phyloP scores from a whole-genome alignment of 2,888 invertebrate species.

The Spilarctia lutea region DNA sequence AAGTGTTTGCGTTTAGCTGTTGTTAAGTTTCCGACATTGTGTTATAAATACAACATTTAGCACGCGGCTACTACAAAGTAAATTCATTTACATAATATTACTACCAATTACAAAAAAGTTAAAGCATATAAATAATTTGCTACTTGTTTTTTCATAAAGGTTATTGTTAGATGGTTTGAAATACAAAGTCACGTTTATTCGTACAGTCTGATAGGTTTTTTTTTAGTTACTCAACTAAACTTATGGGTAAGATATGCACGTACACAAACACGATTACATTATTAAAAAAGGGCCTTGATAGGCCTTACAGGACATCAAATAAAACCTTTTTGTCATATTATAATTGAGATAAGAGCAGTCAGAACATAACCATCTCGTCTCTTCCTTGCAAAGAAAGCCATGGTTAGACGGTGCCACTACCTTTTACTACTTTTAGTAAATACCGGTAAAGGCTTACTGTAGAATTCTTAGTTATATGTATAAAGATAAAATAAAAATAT shows the following conservation, averaged over 20 bases:
- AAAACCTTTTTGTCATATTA: neutral
- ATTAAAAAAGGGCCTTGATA: neutral
- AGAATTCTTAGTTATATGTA: neutral
- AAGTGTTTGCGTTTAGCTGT: constrained; percentile 1
- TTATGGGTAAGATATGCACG: neutral
- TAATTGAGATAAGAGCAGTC: neutral
- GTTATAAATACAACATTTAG: constrained; percentile 11
- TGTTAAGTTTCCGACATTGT: constrained; percentile 10
- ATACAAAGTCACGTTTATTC: neutral
- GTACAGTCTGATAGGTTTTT: neutral
- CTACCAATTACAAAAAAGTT: neutral
- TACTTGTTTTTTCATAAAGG: neutral
- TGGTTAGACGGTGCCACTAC: too few species aligned
- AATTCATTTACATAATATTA: constrained; percentile 5
- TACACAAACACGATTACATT: neutral
- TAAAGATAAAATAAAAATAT: neutral
- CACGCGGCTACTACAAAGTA: constrained; percentile 14
- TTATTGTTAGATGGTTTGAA: neutral
- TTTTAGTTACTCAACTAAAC: neutral
- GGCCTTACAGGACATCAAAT: neutral
- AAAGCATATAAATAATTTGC: neutral
- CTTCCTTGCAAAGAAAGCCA: neutral
- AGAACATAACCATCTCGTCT: neutral
- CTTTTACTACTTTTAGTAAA: too few species aligned
- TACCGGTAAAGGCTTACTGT: neutral